A percentile compares a stretch with the other conserved stretches of the same genome.
Conservation (phyloP, 2,797 vertebrate genomes). For the Manis crassicaudata region DNA sequence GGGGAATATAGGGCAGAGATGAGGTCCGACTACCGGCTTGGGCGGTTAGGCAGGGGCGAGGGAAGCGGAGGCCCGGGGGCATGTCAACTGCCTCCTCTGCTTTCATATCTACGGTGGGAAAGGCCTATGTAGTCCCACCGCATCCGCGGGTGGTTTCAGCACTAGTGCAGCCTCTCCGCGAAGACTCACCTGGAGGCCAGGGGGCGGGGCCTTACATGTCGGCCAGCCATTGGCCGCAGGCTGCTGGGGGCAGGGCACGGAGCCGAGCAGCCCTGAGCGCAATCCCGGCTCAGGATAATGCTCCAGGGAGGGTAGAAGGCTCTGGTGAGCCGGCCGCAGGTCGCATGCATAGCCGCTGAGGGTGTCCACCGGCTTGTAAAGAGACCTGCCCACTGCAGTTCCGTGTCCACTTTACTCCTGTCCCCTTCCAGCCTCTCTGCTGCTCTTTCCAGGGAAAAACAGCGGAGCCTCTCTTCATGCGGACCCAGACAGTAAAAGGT, state of each 20-base stretch:
- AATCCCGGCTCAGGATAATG: not conserved
- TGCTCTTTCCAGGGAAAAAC: not conserved
- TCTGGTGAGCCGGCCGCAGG: not conserved
- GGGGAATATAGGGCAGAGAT: not conserved
- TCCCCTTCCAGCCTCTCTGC: not conserved
- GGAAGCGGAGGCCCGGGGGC: not conserved
- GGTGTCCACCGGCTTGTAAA: not conserved
- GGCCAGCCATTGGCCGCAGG: not conserved
- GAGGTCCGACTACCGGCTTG: not conserved
- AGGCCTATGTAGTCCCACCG: not conserved
- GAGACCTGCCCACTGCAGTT: not conserved
- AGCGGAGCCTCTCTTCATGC: not conserved
- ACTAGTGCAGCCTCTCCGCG: not conserved
- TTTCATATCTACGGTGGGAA: not conserved
- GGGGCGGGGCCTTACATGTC: not conserved
- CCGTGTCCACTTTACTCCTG: not conserved
- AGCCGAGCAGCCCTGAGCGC: not conserved
- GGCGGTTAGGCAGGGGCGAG: not conserved
- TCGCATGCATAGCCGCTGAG: not conserved
- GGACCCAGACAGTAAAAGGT: not conserved
- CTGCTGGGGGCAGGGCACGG: not conserved
- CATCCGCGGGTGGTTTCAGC: not conserved
- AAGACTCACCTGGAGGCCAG: not conserved
- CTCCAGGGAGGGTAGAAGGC: not conserved
- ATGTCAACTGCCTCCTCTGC: not conserved